A percentile compares a stretch with the other conserved stretches of the same genome.
These are phyloP conservation scores for Phthorimaea operculella DNA, from an alignment of 1,140 invertebrate genomes.

Conservation along the genomic window DNA sequence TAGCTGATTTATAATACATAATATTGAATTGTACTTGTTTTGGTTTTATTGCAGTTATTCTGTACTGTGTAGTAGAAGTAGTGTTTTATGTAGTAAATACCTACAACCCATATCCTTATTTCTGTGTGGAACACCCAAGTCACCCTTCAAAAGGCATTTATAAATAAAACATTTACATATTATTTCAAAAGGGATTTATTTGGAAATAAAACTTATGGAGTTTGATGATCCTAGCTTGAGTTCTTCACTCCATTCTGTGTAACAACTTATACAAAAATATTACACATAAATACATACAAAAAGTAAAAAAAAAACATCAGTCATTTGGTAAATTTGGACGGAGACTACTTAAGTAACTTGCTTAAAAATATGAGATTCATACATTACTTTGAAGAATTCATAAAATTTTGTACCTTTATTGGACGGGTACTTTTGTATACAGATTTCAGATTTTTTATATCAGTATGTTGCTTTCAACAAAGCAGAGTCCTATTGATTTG, in stretches of 20 bases:
- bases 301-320: constrained; percentile 46
- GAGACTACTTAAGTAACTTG: constrained; percentile 60
- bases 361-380: constrained; percentile 47
- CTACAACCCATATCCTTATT: too few species aligned
- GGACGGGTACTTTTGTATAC: constrained; percentile 24
- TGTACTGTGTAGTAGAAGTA: too few species aligned
- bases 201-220: constrained; percentile 48
- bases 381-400: constrained; percentile 19
- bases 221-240: constrained; percentile 13
- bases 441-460: too few species aligned
- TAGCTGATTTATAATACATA: neutral
- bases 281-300: constrained; percentile 47
- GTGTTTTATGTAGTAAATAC: too few species aligned
- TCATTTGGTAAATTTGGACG: constrained; percentile 63
- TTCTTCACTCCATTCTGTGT: constrained; percentile 31
- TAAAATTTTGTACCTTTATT: constrained; percentile 14
- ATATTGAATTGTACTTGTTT: neutral
- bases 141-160: too few species aligned
- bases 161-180: constrained; percentile 10
- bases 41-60: too few species aligned
- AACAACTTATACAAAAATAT: constrained; percentile 43
- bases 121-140: too few species aligned
- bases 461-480: too few species aligned
- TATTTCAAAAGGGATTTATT: constrained; percentile 39
- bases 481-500: too few species aligned